phyloP scores from a whole-genome alignment of 2,113 vertebrate genomes.

The Empidonax traillii region DNA sequence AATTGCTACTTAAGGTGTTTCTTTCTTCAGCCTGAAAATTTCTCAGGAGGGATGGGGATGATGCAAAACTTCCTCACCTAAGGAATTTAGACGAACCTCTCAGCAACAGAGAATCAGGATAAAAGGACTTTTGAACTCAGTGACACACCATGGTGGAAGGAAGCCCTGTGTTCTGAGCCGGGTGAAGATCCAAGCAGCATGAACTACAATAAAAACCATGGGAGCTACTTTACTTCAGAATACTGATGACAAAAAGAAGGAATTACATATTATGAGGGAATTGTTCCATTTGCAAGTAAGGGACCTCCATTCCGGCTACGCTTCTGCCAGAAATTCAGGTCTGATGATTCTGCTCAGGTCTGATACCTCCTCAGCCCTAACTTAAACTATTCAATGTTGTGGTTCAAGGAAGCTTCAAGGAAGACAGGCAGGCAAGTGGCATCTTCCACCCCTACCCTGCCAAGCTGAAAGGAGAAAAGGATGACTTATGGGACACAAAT shows the following conservation, averaged over 20 bases:
- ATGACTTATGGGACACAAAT: accelerated
- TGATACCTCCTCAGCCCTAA: not conserved
- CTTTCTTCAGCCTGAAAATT: not conserved
- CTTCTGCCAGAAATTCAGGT: not conserved
- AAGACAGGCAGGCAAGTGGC: not conserved
- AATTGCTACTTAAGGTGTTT: not conserved
- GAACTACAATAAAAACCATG: not conserved
- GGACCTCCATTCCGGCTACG: not conserved
- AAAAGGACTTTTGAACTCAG: not conserved
- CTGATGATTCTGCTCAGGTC: not conserved
- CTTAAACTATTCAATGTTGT: not conserved
- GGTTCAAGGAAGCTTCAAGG: not conserved
- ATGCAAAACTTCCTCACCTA: not conserved
- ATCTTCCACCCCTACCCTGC: not conserved
- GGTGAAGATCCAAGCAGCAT: not conserved
- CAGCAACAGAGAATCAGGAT: not conserved
- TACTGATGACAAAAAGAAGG: not conserved
- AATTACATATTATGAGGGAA: not conserved
- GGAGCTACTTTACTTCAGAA: not conserved
- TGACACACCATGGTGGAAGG: not conserved
- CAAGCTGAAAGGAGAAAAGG: not conserved
- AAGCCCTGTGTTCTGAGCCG: not conserved
- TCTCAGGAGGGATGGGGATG: not conserved
- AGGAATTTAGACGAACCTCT: not conserved
- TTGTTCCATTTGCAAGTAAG: not conserved